phyloP scores from a whole-genome alignment of 1,140 invertebrate species.

The Physella acuta region DNA sequence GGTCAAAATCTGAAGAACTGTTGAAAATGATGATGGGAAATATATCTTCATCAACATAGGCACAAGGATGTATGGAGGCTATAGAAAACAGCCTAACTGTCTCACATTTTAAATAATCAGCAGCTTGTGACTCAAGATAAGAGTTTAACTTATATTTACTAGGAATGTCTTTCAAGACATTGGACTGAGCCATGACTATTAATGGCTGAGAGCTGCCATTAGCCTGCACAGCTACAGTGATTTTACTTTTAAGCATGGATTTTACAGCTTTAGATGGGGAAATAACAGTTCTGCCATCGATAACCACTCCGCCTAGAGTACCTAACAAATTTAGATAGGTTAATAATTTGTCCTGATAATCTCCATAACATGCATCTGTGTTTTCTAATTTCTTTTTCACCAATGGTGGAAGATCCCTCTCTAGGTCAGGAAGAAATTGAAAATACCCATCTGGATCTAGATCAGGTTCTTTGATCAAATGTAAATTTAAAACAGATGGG shows the following conservation, averaged over 20 bases:
- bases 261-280: conserved; percentile 1
- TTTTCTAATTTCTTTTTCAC: conserved; percentile 18
- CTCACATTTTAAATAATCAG: conserved; percentile 1
- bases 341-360: neutral
- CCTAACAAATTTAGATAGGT: conserved; percentile 25
- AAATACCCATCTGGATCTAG: conserved; percentile 33
- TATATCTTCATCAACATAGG: conserved; percentile 25
- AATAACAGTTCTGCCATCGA: conserved; percentile 30
- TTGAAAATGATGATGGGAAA: conserved; percentile 32
- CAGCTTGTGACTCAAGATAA: neutral
- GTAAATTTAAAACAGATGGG: conserved; percentile 33
- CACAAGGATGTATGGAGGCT: conserved; percentile 8
- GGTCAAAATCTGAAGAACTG: conserved; percentile 20
- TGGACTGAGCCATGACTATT: neutral
- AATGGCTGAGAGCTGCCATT: neutral
- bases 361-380: conserved; percentile 22
- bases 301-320: conserved; percentile 32
- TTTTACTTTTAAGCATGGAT: neutral
- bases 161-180: conserved; percentile 6
- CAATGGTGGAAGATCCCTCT: conserved; percentile 28
- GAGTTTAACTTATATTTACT: neutral
- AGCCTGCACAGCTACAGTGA: neutral
- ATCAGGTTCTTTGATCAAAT: conserved; percentile 28
- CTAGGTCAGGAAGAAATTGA: conserved; percentile 31
- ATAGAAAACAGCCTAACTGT: neutral